Base-by-base conservation (phyloP, 2,888 invertebrate species). In the Acleris sparsana region DNA sequence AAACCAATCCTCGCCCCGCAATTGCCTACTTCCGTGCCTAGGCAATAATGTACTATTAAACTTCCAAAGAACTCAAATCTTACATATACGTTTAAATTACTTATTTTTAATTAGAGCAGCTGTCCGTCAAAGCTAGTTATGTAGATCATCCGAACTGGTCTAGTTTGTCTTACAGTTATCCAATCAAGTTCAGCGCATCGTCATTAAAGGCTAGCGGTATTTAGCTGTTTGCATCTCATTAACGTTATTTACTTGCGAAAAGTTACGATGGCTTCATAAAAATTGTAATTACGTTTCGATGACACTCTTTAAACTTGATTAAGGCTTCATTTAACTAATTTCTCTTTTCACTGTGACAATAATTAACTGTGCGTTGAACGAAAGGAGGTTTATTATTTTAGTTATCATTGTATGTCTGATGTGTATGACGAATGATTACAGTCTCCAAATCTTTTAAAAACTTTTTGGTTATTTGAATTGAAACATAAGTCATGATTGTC, bases 181-280 rank as follows among this genome's bases (percentile, higher is more conserved):
- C 52, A 33, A 56, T 57, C 53, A 62, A 22, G 33, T 11, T 53
- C 52, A 57, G 63, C 43, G n/a, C 52, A 18, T 20, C n/a, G 29
- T 16, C 51, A 18, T 46, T 17, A 29, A 25, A 48, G 44, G 62
- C 52, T 64, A 55, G 55, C 60, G 55, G 59, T 44, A 29, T 44
- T 60, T 13, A 55, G 29, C n/a, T 44, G 16, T 65, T 65, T 60
- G 60, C 59, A 65, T 65, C 49, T 65, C 60, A 51, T 60, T 60
- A 55, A n/a, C 25, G 22, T 46, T 22, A 46, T 57, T 57, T 25
- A 46, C 44, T 56, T 20, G 3, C 43, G 4, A 39, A 9, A 44
- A 57, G 22, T 46, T 13, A 39, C 39, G 22, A 17, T 43, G 5
- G 56, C 13, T 55, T 16, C 22, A 9, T 13, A 20, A 13, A 22